phyloP scores from a whole-genome alignment of 2,888 invertebrate genomes.

The Ctena decussata region DNA sequence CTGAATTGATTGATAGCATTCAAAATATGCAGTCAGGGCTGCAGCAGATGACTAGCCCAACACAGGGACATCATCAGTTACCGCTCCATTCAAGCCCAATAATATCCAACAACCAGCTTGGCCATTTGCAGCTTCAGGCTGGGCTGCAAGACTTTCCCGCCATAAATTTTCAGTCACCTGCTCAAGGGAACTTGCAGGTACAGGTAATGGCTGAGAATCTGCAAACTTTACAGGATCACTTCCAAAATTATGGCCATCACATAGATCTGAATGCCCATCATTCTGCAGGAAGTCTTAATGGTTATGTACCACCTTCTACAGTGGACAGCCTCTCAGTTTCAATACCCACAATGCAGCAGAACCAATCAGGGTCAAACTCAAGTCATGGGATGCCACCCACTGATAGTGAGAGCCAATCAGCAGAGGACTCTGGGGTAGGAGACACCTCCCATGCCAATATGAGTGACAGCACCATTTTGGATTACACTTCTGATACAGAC shows the following conservation, averaged over 20 bases:
- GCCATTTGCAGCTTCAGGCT: conserved; percentile 48
- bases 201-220: conserved; percentile 49
- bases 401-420: conserved; percentile 33
- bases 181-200: conserved; percentile 38
- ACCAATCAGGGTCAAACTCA: not conserved
- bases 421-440: conserved; percentile 56
- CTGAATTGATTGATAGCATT: conserved; percentile 29
- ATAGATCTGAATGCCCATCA: conserved; percentile 32
- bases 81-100: conserved; percentile 57
- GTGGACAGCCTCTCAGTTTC: conserved; percentile 11
- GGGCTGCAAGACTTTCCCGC: conserved; percentile 56
- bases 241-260: conserved; percentile 39
- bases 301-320: conserved; percentile 5
- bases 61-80: conserved; percentile 23
- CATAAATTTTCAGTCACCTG: conserved; percentile 45
- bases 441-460: conserved; percentile 51
- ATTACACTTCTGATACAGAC: conserved; percentile 52
- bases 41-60: conserved; percentile 27
- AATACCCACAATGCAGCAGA: conserved; percentile 1
- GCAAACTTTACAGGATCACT: conserved; percentile 50
- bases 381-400: conserved; percentile 19
- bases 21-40: conserved; percentile 28
- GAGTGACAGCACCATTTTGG: conserved; percentile 48
- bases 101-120: conserved; percentile 3
- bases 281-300: conserved; percentile 8